Conservation (phyloP, 2,113 vertebrate genomes). For the Oreotrochilus melanogaster region DNA sequence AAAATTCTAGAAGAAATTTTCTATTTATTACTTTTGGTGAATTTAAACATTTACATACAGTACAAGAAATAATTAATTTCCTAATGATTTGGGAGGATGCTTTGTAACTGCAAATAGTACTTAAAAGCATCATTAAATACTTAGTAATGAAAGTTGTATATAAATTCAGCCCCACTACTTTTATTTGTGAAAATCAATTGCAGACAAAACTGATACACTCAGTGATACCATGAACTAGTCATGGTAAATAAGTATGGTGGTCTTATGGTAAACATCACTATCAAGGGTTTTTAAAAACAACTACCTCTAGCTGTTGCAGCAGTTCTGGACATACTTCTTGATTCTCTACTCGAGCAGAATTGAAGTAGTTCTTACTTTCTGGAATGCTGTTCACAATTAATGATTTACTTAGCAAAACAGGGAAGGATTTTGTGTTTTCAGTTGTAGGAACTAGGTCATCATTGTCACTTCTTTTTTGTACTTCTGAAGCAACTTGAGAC, state of each 20-base stretch:
- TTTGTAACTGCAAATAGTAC: background rate
- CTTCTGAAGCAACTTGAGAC: slow-evolving; percentile 79
- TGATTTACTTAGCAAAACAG: slow-evolving; percentile 62
- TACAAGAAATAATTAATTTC: background rate
- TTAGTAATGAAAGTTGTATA: background rate
- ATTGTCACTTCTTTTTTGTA: slow-evolving; percentile 69
- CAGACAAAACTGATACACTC: background rate
- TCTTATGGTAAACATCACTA: background rate
- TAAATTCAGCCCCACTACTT: background rate
- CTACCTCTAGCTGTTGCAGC: slow-evolving; percentile 81
- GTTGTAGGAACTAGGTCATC: slow-evolving; percentile 38
- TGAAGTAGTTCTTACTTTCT: slow-evolving; percentile 69
- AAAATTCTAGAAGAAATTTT: background rate
- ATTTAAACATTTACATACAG: background rate
- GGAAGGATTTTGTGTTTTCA: slow-evolving; percentile 72
- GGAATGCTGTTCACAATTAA: slow-evolving; percentile 69
- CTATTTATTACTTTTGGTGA: background rate
- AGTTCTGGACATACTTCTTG: slow-evolving; percentile 39
- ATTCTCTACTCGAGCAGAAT: slow-evolving; percentile 56
- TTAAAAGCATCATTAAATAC: background rate
- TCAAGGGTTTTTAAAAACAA: background rate
- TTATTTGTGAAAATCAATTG: background rate
- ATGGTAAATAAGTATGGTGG: background rate
- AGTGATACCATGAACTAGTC: background rate
- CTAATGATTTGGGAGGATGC: background rate